A percentile compares a stretch with the other conserved stretches of the same genome.
Conservation (phyloP, 2,113 vertebrate genomes). For the Sorex fumeus region DNA sequence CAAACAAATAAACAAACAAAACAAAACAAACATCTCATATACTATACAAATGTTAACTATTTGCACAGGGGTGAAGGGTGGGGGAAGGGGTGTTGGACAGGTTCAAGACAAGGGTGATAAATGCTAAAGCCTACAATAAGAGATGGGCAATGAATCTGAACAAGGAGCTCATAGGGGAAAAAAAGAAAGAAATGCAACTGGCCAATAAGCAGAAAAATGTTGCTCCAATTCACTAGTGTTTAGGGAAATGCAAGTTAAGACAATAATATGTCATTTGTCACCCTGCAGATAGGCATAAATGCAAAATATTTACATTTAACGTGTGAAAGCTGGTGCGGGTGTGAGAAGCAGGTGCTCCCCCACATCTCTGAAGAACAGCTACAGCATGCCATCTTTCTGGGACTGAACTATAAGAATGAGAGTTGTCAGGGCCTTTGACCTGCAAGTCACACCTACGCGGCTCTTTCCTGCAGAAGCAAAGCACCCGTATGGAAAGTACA, state of each 20-base stretch:
- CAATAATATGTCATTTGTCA: slow-evolving; percentile 29
- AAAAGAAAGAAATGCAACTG: slow-evolving; percentile 44
- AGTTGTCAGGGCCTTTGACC: not conserved
- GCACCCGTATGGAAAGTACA: not conserved
- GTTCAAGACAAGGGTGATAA: not conserved
- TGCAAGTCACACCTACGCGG: not conserved
- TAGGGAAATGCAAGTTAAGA: slow-evolving; percentile 64
- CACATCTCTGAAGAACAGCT: not conserved
- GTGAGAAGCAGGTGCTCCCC: not conserved
- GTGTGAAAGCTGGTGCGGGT: not conserved
- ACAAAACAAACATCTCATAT: not conserved
- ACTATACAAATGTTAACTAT: not conserved
- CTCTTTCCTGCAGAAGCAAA: slow-evolving; percentile 2
- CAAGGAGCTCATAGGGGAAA: not conserved
- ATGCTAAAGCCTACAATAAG: slow-evolving; percentile 25
- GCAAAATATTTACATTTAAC: slow-evolving; percentile 16
- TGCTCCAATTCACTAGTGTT: not conserved
- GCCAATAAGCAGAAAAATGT: not conserved
- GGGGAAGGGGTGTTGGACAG: not conserved
- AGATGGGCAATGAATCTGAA: slow-evolving; percentile 48
- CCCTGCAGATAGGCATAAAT: not conserved
- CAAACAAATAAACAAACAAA: not conserved
- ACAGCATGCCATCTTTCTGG: not conserved
- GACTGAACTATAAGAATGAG: not conserved
- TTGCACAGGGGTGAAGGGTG: no score